A percentile compares a stretch with the other conserved stretches of the same genome.
These are phyloP conservation scores for Smittia sp. DNA, from an alignment of 2,888 invertebrate genomes.

Conservation along the genomic window DNA sequence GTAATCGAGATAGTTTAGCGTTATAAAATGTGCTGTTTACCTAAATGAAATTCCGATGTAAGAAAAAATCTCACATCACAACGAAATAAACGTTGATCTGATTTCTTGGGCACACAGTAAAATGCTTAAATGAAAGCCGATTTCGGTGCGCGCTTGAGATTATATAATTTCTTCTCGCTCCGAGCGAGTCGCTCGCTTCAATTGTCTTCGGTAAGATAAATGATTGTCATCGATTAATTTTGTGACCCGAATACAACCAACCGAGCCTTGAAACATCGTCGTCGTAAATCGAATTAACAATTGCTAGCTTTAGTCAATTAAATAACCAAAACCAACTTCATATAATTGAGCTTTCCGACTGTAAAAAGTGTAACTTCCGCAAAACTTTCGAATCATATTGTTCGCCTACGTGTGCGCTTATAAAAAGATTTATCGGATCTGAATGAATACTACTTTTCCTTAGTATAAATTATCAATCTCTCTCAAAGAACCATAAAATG, in stretches of 20 bases:
- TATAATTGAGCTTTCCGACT: too few species aligned
- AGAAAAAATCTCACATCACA: constrained; percentile 10
- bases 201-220: background rate
- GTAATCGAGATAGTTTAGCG: background rate
- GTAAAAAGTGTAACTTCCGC: background rate
- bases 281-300: too few species aligned
- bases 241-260: constrained; percentile 10
- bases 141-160: constrained; percentile 2
- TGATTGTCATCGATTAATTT: background rate
- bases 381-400: background rate
- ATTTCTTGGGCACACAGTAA: background rate
- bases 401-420: background rate
- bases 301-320: too few species aligned
- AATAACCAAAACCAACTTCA: too few species aligned
- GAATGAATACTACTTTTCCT: too few species aligned
- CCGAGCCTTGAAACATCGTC: too few species aligned
- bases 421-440: background rate
- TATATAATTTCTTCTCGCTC: constrained; percentile 5
- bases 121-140: constrained; percentile 10
- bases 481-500: too few species aligned
- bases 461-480: too few species aligned
- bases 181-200: background rate
- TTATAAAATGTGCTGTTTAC: constrained; percentile 9
- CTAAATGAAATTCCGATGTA: constrained; percentile 12
- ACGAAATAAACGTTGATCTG: constrained; percentile 9